Conservation (phyloP, 2,113 vertebrate genomes). For the Rhynchomys soricoides region DNA sequence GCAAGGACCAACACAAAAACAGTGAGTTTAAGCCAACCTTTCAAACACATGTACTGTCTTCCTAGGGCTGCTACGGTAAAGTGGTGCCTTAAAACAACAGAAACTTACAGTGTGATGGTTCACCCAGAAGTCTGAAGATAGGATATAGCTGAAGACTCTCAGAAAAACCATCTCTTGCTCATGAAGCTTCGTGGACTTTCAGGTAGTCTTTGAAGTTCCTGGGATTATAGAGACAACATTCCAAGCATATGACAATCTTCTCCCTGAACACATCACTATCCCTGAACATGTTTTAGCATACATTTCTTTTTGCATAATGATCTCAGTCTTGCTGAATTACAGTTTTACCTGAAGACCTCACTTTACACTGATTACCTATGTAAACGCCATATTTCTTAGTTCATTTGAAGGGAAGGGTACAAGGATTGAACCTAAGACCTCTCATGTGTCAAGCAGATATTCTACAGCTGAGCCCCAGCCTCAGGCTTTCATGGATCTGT, state of each 20-base stretch:
- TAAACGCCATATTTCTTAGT: not conserved
- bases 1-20: not conserved
- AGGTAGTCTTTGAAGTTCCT: not conserved
- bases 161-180: not conserved
- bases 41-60: not conserved
- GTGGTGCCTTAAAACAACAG: not conserved
- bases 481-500: not conserved
- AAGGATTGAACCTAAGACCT: not conserved
- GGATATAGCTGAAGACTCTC: not conserved
- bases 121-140: not conserved
- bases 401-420: not conserved
- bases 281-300: not conserved
- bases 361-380: not conserved
- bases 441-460: too few relatives aligned
- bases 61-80: not conserved
- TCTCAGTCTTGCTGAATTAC: not conserved
- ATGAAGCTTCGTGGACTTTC: not conserved
- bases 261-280: not conserved
- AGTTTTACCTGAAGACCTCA: not conserved
- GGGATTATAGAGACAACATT: accelerated
- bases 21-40: not conserved
- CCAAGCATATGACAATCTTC: not conserved
- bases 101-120: not conserved
- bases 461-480: not conserved
- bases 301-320: not conserved